A percentile compares a stretch with the other conserved stretches of the same genome.
phyloP scores from a whole-genome alignment of 2,113 vertebrate genomes.

The Globicephala melas region DNA sequence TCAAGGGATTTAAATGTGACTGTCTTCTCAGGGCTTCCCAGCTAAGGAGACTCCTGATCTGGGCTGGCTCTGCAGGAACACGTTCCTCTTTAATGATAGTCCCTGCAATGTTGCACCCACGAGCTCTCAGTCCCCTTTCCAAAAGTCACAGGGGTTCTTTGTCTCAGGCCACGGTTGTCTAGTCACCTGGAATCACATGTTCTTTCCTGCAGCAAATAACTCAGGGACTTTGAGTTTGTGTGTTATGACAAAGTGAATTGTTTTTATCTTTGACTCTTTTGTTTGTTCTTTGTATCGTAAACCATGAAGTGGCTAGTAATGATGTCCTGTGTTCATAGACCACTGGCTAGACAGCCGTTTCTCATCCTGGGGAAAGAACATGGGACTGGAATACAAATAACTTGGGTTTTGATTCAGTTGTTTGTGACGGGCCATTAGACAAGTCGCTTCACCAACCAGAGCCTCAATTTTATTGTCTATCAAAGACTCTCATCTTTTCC shows the following conservation, averaged over 20 bases:
- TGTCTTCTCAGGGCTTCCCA: background rate
- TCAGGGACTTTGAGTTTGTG: background rate
- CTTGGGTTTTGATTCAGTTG: background rate
- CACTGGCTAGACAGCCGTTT: background rate
- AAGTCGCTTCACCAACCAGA: background rate
- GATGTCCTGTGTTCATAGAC: background rate
- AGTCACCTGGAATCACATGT: background rate
- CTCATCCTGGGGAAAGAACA: background rate
- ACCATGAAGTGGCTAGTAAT: background rate
- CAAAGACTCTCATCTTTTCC: background rate
- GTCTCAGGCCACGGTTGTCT: background rate
- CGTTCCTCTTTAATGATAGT: background rate
- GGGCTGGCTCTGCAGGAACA: background rate
- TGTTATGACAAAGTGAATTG: conserved; percentile 7
- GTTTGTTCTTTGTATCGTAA: background rate
- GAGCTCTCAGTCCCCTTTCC: rapidly evolving
- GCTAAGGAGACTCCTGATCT: background rate
- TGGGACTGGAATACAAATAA: background rate
- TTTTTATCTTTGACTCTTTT: background rate
- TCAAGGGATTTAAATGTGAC: background rate
- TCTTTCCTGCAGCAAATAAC: background rate
- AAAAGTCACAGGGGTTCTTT: background rate
- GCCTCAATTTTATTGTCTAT: background rate
- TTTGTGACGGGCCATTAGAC: background rate
- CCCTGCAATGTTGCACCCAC: rapidly evolving